Evolutionary conservation across 2,888 invertebrate species (phyloP).

Genomic region (Tipula helvola): DNA sequence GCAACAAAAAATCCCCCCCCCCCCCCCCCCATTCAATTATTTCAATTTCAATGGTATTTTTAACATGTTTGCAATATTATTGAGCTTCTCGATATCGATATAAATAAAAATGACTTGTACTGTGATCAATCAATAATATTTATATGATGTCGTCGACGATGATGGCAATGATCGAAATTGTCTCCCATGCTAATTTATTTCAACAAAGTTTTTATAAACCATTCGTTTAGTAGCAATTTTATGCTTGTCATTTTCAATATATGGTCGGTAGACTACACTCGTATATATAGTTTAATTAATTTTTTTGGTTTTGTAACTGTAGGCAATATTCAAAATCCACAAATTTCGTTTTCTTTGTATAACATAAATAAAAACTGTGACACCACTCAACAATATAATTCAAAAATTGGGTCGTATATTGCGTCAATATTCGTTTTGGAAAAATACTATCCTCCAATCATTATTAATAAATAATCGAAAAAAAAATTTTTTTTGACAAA

Average conservation of each 20-base stretch:
- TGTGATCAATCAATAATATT: not conserved
- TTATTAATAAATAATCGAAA: not conserved
- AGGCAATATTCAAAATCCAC: not conserved
- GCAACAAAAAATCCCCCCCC: not conserved
- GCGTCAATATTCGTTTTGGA: not conserved
- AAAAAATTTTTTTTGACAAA: not conserved
- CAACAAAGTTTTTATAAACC: not conserved
- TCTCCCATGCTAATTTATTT: not conserved
- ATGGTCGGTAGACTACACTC: not conserved
- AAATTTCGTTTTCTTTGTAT: not conserved
- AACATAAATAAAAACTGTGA: not conserved
- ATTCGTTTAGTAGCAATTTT: not conserved
- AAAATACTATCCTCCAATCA: not conserved
- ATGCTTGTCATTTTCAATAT: not conserved
- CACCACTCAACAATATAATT: not conserved
- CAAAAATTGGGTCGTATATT: not conserved
- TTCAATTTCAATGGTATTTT: not conserved
- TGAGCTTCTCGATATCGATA: not conserved
- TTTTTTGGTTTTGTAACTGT: not conserved
- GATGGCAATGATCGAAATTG: not conserved
- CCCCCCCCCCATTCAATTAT: not conserved
- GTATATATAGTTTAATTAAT: not conserved
- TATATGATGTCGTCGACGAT: not conserved
- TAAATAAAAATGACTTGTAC: not conserved
- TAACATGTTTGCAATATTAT: not conserved